Evolutionary conservation across 2,888 invertebrate genomes (phyloP).

Genomic region (Platycnemis pennipes): DNA sequence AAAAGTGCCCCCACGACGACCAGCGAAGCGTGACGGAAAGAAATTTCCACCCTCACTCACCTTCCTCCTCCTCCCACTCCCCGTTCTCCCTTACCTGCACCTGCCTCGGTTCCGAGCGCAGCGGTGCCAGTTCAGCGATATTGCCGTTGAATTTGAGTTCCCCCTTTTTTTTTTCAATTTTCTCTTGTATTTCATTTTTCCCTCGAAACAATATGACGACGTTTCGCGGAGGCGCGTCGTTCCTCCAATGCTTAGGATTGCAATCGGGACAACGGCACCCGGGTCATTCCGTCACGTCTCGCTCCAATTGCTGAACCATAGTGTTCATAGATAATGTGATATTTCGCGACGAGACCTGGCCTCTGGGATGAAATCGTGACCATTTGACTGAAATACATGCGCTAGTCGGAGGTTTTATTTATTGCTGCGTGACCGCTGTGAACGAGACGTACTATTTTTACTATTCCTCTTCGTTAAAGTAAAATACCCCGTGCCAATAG

Average conservation of each 20-base stretch:
- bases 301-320: not conserved
- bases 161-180: not conserved
- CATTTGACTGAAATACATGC: not conserved
- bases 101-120: not conserved
- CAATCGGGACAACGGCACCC: not conserved
- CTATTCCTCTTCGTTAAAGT: too few species aligned
- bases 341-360: not conserved
- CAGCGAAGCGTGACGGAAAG: slow-evolving; percentile 29
- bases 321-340: not conserved
- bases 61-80: not conserved
- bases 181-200: not conserved
- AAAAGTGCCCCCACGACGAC: not conserved
- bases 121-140: slow-evolving; percentile 39
- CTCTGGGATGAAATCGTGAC: not conserved
- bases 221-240: not conserved
- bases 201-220: not conserved
- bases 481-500: too few species aligned
- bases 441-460: not conserved
- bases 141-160: slow-evolving; percentile 21
- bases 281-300: not conserved
- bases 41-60: slow-evolving; percentile 3
- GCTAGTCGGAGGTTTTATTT: not conserved
- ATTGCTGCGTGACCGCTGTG: not conserved
- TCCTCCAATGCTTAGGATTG: not conserved
- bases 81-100: not conserved